Evolutionary conservation across 2,113 vertebrate species (phyloP).

Genomic region (Stigmatopora nigra): DNA sequence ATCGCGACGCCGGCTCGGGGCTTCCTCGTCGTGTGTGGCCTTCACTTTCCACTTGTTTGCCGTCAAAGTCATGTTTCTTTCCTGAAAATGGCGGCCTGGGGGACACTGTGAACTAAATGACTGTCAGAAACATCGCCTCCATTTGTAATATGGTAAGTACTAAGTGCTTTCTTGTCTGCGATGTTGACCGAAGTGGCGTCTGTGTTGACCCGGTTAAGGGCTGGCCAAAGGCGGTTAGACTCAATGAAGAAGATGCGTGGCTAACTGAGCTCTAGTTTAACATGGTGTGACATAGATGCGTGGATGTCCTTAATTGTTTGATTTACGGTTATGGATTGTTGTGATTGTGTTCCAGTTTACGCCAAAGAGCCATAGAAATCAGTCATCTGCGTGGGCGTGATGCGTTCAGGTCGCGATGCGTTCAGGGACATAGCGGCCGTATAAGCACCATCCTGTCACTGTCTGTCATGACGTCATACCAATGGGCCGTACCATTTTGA

Average conservation of each 20-base stretch:
- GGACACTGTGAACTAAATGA: slow-evolving; percentile 94
- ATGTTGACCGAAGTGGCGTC: background rate
- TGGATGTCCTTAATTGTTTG: background rate
- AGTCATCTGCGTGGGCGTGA: slow-evolving; percentile 37
- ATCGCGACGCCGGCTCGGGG: slow-evolving; percentile 38
- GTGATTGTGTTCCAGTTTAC: slow-evolving; percentile 36
- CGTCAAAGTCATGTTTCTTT: slow-evolving; percentile 73
- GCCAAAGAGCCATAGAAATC: slow-evolving; percentile 8
- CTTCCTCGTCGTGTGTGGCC: slow-evolving; percentile 56
- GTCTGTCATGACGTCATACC: background rate
- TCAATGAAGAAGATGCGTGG: background rate
- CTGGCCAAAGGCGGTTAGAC: background rate
- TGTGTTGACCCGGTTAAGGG: background rate
- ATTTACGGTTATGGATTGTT: slow-evolving; percentile 10
- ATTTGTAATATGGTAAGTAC: slow-evolving; percentile 99
- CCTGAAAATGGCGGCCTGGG: slow-evolving; percentile 85
- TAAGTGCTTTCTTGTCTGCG: background rate
- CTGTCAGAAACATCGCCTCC: slow-evolving; percentile 99
- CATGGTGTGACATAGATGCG: background rate
- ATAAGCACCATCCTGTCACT: background rate
- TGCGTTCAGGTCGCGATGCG: slow-evolving; percentile 24
- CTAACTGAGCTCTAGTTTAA: background rate
- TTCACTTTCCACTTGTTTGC: slow-evolving; percentile 46
- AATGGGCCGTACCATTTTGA: background rate
- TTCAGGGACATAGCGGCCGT: slow-evolving; percentile 5